A percentile compares a stretch with the other conserved stretches of the same genome.
These are phyloP conservation scores for Echeneis naucrates DNA, from an alignment of 2,797 vertebrate genomes.

Conservation along the genomic window DNA sequence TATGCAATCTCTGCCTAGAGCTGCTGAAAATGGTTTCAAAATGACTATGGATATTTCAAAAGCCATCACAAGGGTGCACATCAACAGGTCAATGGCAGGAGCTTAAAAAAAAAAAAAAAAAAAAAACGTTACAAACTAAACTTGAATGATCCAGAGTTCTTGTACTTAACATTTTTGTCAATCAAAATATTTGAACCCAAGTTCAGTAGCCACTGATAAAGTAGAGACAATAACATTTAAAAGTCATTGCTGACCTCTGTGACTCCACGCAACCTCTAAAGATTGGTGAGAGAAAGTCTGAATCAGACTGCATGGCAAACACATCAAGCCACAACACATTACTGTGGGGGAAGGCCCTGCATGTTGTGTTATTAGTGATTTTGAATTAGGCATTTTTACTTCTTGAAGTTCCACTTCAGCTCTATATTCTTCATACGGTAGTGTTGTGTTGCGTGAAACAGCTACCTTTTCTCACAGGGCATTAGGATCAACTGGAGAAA, in stretches of 20 bases:
- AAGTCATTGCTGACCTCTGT: not conserved
- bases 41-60: not conserved
- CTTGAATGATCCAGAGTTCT: not conserved
- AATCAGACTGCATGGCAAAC: not conserved
- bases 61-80: not conserved
- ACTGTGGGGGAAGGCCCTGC: not conserved
- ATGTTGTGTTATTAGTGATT: not conserved
- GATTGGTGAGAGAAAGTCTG: no score
- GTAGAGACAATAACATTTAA: no score
- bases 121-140: not conserved
- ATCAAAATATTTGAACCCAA: not conserved
- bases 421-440: no score
- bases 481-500: not conserved
- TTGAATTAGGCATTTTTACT: not conserved
- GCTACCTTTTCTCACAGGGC: not conserved
- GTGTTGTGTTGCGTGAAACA: not conserved
- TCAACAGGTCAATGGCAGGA: no score
- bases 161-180: no score
- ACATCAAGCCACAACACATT: not conserved
- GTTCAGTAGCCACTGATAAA: not conserved
- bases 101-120: not conserved
- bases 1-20: constrained; percentile 6
- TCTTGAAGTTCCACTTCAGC: not conserved
- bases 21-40: not conserved
- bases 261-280: not conserved